Conservation (phyloP, 2,797 vertebrate genomes). For the Protonibea diacanthus region DNA sequence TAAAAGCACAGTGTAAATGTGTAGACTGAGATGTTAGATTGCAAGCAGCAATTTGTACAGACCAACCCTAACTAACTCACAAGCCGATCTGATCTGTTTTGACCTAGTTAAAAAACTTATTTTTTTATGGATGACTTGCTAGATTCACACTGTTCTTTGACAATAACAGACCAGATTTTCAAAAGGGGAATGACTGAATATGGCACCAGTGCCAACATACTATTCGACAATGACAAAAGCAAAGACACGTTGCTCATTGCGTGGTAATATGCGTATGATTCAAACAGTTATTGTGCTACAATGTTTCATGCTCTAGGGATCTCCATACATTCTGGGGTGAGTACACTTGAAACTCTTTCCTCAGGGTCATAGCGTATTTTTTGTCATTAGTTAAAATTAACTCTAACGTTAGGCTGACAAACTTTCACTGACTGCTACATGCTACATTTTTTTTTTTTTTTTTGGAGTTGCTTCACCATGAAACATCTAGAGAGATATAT, state of each 20-base stretch:
- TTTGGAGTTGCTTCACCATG: background rate
- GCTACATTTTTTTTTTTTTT: no score
- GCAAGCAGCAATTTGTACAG: background rate
- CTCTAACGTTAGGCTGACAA: background rate
- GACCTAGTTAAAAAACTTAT: background rate
- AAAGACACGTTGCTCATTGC: background rate
- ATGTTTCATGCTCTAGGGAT: background rate
- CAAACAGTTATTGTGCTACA: background rate
- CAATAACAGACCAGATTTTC: background rate
- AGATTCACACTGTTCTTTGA: background rate
- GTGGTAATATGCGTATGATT: background rate
- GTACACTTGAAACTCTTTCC: background rate
- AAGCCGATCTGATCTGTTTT: background rate
- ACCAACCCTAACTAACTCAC: background rate
- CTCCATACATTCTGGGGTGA: no score
- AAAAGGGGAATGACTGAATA: background rate
- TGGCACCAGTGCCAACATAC: background rate
- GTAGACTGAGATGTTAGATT: background rate
- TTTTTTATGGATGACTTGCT: background rate
- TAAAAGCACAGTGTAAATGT: background rate
- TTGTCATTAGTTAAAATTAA: background rate
- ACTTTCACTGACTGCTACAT: background rate
- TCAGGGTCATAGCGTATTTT: background rate
- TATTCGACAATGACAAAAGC: background rate
- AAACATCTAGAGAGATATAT: constrained; percentile 7